Conservation (phyloP, 2,797 vertebrate genomes). For the Phrynocephalus vlangalii region DNA sequence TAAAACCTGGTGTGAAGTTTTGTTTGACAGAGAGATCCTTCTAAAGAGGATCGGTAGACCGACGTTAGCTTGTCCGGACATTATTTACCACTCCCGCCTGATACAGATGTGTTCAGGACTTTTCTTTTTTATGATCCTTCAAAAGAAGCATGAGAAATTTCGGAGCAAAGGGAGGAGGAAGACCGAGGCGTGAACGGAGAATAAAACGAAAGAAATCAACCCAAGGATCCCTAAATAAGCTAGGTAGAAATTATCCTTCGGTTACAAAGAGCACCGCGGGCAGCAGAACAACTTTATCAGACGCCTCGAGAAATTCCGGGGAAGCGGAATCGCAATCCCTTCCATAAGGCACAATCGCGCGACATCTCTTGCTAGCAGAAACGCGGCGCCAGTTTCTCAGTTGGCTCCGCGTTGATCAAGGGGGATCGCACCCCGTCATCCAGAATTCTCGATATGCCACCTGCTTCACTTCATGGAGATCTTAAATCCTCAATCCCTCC, state of each 20-base stretch:
- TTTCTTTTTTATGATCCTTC: slow-evolving; percentile 55
- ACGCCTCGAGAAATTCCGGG: background rate
- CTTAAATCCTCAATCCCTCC: background rate
- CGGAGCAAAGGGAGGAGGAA: no score
- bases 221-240: background rate
- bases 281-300: background rate
- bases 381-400: no score
- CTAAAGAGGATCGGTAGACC: background rate
- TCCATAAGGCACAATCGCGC: background rate
- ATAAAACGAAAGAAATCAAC: no score
- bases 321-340: no score
- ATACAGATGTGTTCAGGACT: slow-evolving; percentile 17
- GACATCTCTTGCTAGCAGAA: no score
- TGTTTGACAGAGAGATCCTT: background rate
- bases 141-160: no score
- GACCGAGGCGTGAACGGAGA: no score
- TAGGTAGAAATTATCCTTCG: background rate
- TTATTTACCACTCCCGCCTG: background rate
- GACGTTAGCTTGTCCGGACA: background rate
- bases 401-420: no score
- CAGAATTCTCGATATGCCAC: background rate
- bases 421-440: no score
- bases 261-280: no score
- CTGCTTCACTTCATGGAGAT: background rate
- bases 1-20: background rate